Conservation (phyloP, 1,140 invertebrate species). For the Harlomillsia oculata region DNA sequence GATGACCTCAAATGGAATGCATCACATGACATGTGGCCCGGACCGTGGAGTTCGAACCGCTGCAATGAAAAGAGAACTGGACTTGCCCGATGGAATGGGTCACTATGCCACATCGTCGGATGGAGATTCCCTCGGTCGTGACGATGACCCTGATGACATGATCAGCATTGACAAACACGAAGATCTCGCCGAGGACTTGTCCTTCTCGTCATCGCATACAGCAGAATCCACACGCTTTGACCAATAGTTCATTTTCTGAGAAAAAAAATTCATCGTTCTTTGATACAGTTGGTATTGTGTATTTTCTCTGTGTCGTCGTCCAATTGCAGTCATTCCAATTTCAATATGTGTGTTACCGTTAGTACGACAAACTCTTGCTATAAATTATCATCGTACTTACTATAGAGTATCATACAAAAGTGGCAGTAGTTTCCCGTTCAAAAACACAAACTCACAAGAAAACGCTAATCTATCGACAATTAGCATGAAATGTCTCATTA, state of each 20-base stretch:
- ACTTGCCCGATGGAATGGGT: constrained; percentile 18
- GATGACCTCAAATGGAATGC: constrained; percentile 18
- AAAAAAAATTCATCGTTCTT: too few relatives aligned
- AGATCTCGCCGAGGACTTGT: constrained; percentile 34
- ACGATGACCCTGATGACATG: constrained; percentile 27
- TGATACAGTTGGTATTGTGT: too few relatives aligned
- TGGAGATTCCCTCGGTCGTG: constrained; percentile 28
- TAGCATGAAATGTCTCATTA: too few relatives aligned
- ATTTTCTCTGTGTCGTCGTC: background rate
- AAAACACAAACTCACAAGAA: too few relatives aligned
- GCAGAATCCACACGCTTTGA: constrained; percentile 26
- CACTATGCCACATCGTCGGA: constrained; percentile 30
- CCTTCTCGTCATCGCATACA: constrained; percentile 32
- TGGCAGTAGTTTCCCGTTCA: too few relatives aligned
- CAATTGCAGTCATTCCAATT: constrained; percentile 15
- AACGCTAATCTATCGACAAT: too few relatives aligned
- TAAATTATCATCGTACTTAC: too few relatives aligned
- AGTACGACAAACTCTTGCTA: too few relatives aligned
- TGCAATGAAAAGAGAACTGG: constrained; percentile 31
- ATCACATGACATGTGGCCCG: constrained; percentile 16
- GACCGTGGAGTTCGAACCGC: constrained; percentile 12
- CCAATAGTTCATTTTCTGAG: constrained; percentile 18
- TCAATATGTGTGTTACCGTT: too few relatives aligned
- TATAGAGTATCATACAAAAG: too few relatives aligned
- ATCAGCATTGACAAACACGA: constrained; percentile 26